Evolutionary conservation across 1,140 invertebrate genomes (phyloP), one percentile per base, ranked within the genome.

Genomic region (Melanaphis sacchari): DNA sequence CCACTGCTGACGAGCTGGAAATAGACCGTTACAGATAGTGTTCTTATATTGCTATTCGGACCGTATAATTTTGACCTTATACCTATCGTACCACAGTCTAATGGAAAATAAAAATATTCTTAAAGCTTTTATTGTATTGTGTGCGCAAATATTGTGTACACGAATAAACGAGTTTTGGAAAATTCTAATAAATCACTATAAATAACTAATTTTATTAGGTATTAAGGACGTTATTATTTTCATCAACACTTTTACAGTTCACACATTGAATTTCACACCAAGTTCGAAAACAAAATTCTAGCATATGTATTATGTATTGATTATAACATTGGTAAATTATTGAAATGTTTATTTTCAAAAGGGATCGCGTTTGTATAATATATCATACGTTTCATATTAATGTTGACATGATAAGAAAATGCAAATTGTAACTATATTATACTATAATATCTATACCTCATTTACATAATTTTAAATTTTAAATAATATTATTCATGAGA

Each of bases 21-120:
- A 43, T 26, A 88, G 4, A 40, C 49, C 21, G 54, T 59, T 54
- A n/a, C 15, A 76, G 59, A n/a, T 22, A 11, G 40, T 76, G 41
- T 85, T 52, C 36, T 84, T 52, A 36, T 84, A 84, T 24, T 93
- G 81, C 76, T 93, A 54, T 52, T 93, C 38, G 43, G 46, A 93
- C 46, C 81, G n/a, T 84, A 85, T 52, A 84, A 84, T 85, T 84
- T 84, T 40, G 9, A 54, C 81, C 66, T 93, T 52, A n/a, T n/a
- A 93, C n/a, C 40, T 49, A 52, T 15, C 40, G 52, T 31, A 54
- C 40, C 41, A 22, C n/a, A 5, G n/a, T 52, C 8, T 46, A 11
- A 31, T 15, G 31, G 31, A 40, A 40, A 40, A 40, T 84, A 84
- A 22, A 24, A 84, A 84, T 18, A 84, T 22, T 18, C 21, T 6